Evolutionary conservation across 2,888 invertebrate genomes (phyloP).

Genomic region (Pyrochroa serraticornis): DNA sequence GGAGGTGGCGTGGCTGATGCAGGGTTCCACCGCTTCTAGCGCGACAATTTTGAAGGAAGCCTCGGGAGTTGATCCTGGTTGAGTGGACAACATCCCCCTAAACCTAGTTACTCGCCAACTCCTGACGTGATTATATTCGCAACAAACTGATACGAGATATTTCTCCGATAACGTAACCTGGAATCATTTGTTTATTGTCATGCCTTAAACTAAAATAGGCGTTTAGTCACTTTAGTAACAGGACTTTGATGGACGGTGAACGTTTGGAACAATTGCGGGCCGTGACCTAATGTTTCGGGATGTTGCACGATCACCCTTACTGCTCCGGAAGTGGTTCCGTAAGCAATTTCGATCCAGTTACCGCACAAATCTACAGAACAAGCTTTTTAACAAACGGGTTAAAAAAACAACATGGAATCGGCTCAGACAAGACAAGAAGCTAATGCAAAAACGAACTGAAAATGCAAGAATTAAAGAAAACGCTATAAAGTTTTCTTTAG

Average conservation of each 20-base stretch:
- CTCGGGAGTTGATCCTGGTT: constrained; percentile 96
- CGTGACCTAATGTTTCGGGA: constrained; percentile 98
- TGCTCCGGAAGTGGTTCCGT: constrained; percentile 94
- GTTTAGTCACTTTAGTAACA: constrained; percentile 78
- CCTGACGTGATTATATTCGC: constrained; percentile 96
- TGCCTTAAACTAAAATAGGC: neutral
- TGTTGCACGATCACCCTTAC: constrained; percentile 98
- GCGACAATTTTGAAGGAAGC: constrained; percentile 97
- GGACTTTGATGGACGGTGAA: constrained; percentile 97
- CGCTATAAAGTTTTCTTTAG: constrained; percentile 12
- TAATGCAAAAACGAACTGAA: constrained; percentile 15
- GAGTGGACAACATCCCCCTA: constrained; percentile 97
- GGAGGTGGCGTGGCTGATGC: constrained; percentile 67
- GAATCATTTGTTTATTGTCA: constrained; percentile 26
- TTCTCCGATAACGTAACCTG: constrained; percentile 93
- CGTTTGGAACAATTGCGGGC: constrained; percentile 97
- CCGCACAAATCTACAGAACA: constrained; percentile 81
- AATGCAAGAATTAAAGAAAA: constrained; percentile 9
- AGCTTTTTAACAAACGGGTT: neutral
- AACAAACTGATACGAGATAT: constrained; percentile 93
- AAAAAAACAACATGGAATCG: neutral
- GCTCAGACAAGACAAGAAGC: constrained; percentile 16
- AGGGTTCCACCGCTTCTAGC: constrained; percentile 71
- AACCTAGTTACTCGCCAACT: constrained; percentile 98
- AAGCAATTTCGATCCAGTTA: constrained; percentile 99